A percentile compares a stretch with the other conserved stretches of the same genome.
Evolutionary conservation across 2,888 invertebrate species (phyloP).

Genomic region (Drosophila planitibia): DNA sequence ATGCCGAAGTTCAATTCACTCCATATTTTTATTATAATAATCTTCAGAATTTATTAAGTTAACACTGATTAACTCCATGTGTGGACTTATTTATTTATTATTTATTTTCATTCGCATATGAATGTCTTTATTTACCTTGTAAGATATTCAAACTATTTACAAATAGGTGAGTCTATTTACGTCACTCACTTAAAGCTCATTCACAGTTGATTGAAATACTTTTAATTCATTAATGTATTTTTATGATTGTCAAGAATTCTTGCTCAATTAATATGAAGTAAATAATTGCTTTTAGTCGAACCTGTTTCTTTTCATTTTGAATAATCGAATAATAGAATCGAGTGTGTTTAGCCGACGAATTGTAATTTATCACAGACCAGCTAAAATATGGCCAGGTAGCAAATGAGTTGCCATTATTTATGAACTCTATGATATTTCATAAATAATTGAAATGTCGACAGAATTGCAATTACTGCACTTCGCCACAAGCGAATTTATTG

Average conservation of each 20-base stretch:
- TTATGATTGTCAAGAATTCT: neutral
- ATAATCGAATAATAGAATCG: slow-evolving; percentile 28
- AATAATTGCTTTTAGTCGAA: slow-evolving; percentile 22
- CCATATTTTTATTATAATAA: neutral
- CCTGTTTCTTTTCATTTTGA: slow-evolving; percentile 24
- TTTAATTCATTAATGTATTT: neutral
- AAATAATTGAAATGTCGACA: slow-evolving; percentile 78
- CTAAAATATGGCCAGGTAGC: slow-evolving; percentile 46
- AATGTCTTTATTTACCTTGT: neutral
- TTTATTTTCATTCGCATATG: neutral
- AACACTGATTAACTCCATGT: neutral
- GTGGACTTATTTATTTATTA: neutral
- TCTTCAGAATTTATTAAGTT: neutral
- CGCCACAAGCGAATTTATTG: slow-evolving; percentile 52
- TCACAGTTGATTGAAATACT: neutral
- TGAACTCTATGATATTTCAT: slow-evolving; percentile 67
- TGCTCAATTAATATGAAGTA: slow-evolving; percentile 19
- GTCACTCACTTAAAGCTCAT: neutral
- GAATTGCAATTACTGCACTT: slow-evolving; percentile 60
- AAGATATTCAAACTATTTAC: neutral
- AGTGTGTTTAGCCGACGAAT: slow-evolving; percentile 34
- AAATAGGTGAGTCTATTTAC: neutral
- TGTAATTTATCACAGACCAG: slow-evolving; percentile 52
- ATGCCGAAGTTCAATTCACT: neutral
- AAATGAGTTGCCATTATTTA: slow-evolving; percentile 60